phyloP scores from a whole-genome alignment of 2,888 invertebrate genomes.

The Tenthredo notha region DNA sequence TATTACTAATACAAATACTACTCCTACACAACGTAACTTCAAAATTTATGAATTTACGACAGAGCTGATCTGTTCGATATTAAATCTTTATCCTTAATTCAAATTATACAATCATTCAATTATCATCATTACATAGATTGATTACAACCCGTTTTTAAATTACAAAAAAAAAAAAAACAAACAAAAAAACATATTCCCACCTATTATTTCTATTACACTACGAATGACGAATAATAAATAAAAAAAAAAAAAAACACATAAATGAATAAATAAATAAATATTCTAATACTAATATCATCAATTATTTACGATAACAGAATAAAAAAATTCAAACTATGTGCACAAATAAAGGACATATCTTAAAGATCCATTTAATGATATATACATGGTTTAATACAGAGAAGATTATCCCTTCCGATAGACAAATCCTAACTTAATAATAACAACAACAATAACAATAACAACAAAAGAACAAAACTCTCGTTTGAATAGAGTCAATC shows the following conservation, averaged over 20 bases:
- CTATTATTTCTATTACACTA: neutral
- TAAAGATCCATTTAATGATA: neutral
- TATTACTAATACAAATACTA: neutral
- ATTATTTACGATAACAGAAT: conserved; percentile 4
- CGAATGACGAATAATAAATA: neutral
- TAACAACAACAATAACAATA: neutral
- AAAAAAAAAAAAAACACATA: neutral
- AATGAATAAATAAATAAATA: neutral
- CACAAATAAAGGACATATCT: conserved; percentile 21
- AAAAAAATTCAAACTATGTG: neutral
- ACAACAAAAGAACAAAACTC: neutral
- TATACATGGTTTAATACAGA: conserved; percentile 5
- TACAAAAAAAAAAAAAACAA: neutral
- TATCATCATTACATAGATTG: neutral
- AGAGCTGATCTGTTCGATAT: conserved; percentile 9
- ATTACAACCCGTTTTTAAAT: neutral
- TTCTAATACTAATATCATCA: neutral
- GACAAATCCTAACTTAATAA: conserved; percentile 1
- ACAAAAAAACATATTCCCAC: neutral
- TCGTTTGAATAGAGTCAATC: neutral
- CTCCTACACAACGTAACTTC: neutral
- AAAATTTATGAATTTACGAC: neutral
- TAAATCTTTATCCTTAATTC: neutral
- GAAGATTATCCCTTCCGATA: neutral
- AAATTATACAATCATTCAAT: conserved; percentile 17